Percentiles rank a stretch among this genome's conserved stretches.
phyloP scores from a whole-genome alignment of 2,888 invertebrate species.

The Drosophila kuntzei region DNA sequence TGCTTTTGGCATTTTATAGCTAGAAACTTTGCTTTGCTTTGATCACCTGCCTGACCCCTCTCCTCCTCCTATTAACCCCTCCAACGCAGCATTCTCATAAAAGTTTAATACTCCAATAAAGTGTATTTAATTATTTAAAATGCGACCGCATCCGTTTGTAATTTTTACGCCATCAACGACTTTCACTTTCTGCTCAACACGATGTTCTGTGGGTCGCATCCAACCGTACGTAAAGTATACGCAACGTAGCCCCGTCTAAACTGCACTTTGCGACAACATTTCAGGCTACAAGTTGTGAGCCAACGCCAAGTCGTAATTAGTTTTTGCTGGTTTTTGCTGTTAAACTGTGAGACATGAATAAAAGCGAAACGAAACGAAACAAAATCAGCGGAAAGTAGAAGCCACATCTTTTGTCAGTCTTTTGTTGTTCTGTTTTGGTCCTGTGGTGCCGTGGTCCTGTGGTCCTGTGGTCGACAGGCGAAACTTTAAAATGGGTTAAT shows the following conservation, averaged over 20 bases:
- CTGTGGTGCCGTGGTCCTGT: constrained; percentile 56
- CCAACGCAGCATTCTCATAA: constrained; percentile 32
- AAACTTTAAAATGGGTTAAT: constrained; percentile 80
- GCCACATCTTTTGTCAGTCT: constrained; percentile 73
- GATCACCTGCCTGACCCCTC: constrained; percentile 43
- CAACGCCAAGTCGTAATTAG: constrained; percentile 71
- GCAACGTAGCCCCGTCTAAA: constrained; percentile 53
- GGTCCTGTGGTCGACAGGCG: constrained; percentile 56
- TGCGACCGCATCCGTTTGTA: constrained; percentile 47
- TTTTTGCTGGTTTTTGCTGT: constrained; percentile 67
- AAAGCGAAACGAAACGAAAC: constrained; percentile 21
- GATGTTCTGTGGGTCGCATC: constrained; percentile 18
- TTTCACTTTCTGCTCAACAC: constrained; percentile 30
- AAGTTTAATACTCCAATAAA: constrained; percentile 63
- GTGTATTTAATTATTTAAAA: constrained; percentile 68
- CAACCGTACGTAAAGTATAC: constrained; percentile 35
- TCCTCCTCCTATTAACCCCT: neutral
- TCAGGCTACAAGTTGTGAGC: constrained; percentile 56
- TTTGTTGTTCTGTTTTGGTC: constrained; percentile 21
- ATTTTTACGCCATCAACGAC: constrained; percentile 51
- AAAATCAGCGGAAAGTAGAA: constrained; percentile 39
- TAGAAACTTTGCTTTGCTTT: neutral
- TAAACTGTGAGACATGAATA: constrained; percentile 58
- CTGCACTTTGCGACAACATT: constrained; percentile 78
- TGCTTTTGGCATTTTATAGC: constrained; percentile 57